These are phyloP conservation scores for Alfaro cultratus DNA, from an alignment of 2,797 vertebrate genomes.

Conservation along the genomic window DNA sequence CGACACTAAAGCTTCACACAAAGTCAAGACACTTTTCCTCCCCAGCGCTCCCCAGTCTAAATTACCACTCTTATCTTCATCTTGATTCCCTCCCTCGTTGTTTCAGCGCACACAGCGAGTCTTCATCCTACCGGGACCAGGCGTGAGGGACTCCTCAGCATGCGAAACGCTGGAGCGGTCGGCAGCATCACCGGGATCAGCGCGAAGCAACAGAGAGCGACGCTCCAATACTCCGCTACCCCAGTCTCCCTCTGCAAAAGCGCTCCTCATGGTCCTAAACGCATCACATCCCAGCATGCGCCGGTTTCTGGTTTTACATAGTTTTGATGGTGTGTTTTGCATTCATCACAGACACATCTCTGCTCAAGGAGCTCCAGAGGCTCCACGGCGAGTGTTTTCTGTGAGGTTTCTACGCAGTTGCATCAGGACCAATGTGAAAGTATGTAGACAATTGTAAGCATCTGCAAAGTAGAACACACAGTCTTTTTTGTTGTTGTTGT, in stretches of 20 bases:
- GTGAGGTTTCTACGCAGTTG: background rate
- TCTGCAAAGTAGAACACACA: background rate
- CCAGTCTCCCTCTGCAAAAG: constrained; percentile 21
- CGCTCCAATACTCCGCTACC: constrained; percentile 47
- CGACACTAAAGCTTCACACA: constrained; percentile 20
- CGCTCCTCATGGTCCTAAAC: constrained; percentile 75
- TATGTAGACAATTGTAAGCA: background rate
- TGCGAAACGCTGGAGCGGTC: constrained; percentile 46
- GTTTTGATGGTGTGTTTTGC: background rate
- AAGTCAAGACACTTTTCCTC: constrained; percentile 17
- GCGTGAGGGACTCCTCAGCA: constrained; percentile 31
- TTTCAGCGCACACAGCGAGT: constrained; percentile 54
- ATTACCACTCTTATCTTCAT: constrained; percentile 94
- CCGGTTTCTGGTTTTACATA: background rate
- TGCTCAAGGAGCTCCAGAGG: background rate
- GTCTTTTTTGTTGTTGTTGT: background rate
- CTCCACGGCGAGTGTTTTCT: background rate
- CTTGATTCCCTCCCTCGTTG: constrained; percentile 70
- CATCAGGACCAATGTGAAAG: background rate
- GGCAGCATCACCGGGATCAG: constrained; percentile 39
- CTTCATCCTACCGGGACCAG: constrained; percentile 45
- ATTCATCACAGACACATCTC: background rate
- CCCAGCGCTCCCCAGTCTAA: constrained; percentile 58
- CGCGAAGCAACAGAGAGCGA: constrained; percentile 23
- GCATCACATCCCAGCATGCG: background rate